phyloP scores from a whole-genome alignment of 2,888 invertebrate genomes.

The Elmis aenea region DNA sequence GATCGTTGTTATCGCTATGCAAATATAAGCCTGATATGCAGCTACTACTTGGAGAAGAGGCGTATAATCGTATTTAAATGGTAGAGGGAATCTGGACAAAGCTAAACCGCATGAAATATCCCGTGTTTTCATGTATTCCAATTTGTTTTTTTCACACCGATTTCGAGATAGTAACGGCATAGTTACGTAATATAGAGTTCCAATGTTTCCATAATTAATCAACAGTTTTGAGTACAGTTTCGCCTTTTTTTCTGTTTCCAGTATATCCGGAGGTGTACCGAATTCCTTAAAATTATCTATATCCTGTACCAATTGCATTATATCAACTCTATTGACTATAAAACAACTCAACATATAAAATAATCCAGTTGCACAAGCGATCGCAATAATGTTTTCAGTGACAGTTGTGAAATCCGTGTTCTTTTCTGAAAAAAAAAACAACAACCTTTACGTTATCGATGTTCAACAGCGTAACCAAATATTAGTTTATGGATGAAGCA shows the following conservation, averaged over 20 bases:
- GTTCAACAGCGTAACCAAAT: too few relatives aligned
- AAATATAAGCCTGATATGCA: constrained; percentile 13
- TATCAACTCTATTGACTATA: constrained; percentile 10
- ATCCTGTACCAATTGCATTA: constrained; percentile 9
- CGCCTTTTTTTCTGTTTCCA: constrained; percentile 15
- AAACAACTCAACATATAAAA: constrained; percentile 14
- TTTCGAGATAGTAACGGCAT: constrained; percentile 10
- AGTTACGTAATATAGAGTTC: constrained; percentile 9
- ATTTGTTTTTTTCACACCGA: constrained; percentile 10
- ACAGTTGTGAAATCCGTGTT: constrained; percentile 9
- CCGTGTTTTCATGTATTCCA: constrained; percentile 7
- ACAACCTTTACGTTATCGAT: too few relatives aligned
- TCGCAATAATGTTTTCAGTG: constrained; percentile 15
- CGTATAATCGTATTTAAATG: constrained; percentile 11
- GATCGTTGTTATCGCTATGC: constrained; percentile 10
- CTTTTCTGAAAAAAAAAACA: constrained; percentile 12
- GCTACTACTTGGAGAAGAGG: constrained; percentile 11
- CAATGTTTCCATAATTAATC: constrained; percentile 12
- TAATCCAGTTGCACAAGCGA: constrained; percentile 11
- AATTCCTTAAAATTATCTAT: constrained; percentile 9
- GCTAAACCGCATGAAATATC: constrained; percentile 16
- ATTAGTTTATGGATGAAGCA: too few relatives aligned
- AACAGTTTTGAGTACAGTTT: constrained; percentile 11
- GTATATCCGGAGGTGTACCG: constrained; percentile 8
- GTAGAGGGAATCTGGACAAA: constrained; percentile 12